Conservation (phyloP, 2,113 vertebrate genomes). For the Mastomys coucha region DNA sequence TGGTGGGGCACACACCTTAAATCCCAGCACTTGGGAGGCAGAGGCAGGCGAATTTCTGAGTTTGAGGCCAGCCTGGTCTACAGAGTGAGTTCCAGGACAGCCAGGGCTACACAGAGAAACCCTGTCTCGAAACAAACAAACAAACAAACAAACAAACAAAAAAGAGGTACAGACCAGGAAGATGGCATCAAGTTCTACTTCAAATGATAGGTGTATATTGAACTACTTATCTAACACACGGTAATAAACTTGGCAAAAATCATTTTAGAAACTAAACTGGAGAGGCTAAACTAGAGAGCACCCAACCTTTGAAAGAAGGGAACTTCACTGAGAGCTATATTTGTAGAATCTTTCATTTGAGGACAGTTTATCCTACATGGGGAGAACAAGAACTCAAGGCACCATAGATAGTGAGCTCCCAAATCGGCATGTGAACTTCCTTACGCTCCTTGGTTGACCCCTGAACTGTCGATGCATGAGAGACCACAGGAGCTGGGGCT, state of each 20-base stretch:
- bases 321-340: not conserved
- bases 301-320: not conserved
- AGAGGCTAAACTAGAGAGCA: not conserved
- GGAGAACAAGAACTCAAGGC: constrained; percentile 8
- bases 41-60: too few species aligned
- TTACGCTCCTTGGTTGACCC: not conserved
- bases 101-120: too few species aligned
- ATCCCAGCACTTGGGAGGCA: too few species aligned
- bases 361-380: not conserved
- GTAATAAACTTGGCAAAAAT: not conserved
- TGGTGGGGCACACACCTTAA: too few species aligned
- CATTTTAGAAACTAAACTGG: not conserved
- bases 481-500: not conserved
- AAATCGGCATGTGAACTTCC: not conserved
- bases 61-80: too few species aligned
- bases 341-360: not conserved
- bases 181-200: not conserved
- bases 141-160: too few species aligned
- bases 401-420: not conserved
- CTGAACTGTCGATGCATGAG: not conserved
- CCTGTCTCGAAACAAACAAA: too few species aligned
- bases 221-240: not conserved
- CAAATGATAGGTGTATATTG: not conserved
- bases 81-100: too few species aligned
- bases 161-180: not conserved